Evolutionary conservation across 2,888 invertebrate genomes (phyloP), one percentile per base, ranked within the genome.

Genomic region (Heliconius charithonia): DNA sequence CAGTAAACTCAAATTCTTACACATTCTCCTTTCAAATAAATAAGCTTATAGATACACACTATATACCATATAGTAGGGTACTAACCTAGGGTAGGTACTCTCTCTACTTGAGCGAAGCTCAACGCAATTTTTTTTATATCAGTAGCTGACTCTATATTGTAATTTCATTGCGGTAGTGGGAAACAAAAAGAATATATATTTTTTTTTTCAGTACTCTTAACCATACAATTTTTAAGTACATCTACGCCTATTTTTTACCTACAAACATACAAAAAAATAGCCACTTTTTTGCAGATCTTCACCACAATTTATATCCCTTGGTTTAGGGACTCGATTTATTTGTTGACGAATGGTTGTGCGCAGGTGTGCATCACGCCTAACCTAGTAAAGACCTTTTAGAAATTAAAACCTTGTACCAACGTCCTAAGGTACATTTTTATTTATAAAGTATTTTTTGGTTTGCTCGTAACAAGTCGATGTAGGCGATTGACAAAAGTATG

Each of bases 401-500:
- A 29, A 73, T 19, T 71, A 56, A 29, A 65, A 71, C 70, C 70
- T 76, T 74, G n/a, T 22, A 0, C 1, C 10, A 66, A 9, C 19
- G 9, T 4, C 4, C 13, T 72, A 78, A 74, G 41, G 71, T 69
- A n/a, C 27, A 63, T 74, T 76, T 70, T 63, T 22, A 29, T 25
- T 75, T 78, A 69, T 13, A 16, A 22, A 2, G 13, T 27, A 51
- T 22, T 74, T 25, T 65, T 73, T 56, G 32, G 45, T 25, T 45
- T 16, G 69, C 76, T 79, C 75, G 84, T 82, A 82, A 83, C 84
- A 84, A 84, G 81, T 84, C 83, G 84, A 83, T 84, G 82, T 81
- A 83, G 84, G 69, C 84, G 82, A 84, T 84, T 85, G 85, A 85
- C 85, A 84, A 81, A 81, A 84, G 84, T 85, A 83, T 83, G 83